A percentile compares a stretch with the other conserved stretches of the same genome.
Conservation (phyloP, 1,140 invertebrate species). For the Drosophila kanapiae region DNA sequence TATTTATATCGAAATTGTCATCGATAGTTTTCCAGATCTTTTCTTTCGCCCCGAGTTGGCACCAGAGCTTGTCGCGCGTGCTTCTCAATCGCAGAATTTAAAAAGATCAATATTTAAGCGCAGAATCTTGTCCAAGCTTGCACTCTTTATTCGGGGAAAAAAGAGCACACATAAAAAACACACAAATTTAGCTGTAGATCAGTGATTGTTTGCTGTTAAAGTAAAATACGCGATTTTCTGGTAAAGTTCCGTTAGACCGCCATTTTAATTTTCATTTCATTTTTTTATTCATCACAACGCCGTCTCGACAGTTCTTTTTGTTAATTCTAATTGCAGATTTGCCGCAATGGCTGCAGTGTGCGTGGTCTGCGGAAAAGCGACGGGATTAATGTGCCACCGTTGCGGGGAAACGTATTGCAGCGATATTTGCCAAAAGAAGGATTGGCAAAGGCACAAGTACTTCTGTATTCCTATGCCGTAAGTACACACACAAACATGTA, state of each 20-base stretch:
- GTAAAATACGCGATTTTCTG: neutral
- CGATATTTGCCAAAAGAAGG: constrained; percentile 35
- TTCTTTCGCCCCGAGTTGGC: neutral
- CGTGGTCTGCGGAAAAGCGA: constrained; percentile 22
- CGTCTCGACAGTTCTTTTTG: neutral
- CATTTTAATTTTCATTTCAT: constrained; percentile 14
- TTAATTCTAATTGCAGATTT: neutral
- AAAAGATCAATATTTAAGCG: too few species aligned
- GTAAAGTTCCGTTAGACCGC: constrained; percentile 27
- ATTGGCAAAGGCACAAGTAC: constrained; percentile 65
- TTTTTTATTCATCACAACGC: neutral
- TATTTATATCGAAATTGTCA: too few species aligned
- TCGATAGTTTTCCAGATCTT: neutral
- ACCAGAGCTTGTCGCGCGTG: neutral
- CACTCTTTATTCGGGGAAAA: too few species aligned
- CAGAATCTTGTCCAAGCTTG: neutral
- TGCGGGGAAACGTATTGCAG: constrained; percentile 59
- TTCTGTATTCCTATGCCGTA: constrained; percentile 63
- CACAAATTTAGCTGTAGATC: neutral
- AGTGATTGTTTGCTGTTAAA: neutral
- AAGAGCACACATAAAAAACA: too few species aligned
- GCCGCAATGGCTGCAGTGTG: constrained; percentile 9
- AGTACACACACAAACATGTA: constrained; percentile 29
- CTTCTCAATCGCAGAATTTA: neutral
- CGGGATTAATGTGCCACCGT: constrained; percentile 58